phyloP scores from a whole-genome alignment of 2,113 vertebrate species.

The Haemorhous mexicanus region DNA sequence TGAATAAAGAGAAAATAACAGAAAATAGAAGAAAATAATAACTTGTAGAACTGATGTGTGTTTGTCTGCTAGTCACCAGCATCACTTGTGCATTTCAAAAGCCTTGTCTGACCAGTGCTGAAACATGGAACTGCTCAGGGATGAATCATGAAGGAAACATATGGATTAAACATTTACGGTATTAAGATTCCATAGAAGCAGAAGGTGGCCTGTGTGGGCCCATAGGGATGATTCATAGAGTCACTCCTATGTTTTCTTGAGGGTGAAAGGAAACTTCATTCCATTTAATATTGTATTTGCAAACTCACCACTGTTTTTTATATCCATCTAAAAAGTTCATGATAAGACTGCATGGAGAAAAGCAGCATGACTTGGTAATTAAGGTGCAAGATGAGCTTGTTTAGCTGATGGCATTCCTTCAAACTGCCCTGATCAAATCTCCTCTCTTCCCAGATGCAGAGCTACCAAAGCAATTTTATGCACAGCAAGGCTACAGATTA shows the following conservation, averaged over 20 bases:
- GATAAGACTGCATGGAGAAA: neutral
- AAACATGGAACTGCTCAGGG: neutral
- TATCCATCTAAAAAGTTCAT: neutral
- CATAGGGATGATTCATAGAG: conserved; percentile 16
- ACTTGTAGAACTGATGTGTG: neutral
- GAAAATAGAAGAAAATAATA: neutral
- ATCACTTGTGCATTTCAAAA: neutral
- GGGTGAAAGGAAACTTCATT: neutral
- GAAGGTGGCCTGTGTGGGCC: conserved; percentile 25
- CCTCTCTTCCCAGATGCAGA: neutral
- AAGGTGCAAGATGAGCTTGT: neutral
- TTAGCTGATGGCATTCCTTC: neutral
- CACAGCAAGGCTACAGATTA: neutral
- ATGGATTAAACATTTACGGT: conserved; percentile 26
- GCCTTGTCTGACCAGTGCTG: neutral
- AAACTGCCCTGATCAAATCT: neutral
- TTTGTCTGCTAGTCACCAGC: neutral
- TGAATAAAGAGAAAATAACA: neutral
- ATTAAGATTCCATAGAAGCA: conserved; percentile 19
- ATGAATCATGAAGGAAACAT: conserved; percentile 36
- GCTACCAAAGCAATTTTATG: neutral
- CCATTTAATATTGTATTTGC: neutral
- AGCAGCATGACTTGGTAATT: neutral
- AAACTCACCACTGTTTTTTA: neutral
- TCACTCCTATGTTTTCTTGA: neutral